phyloP scores from a whole-genome alignment of 2,113 vertebrate genomes.

The Vidua chalybeata region DNA sequence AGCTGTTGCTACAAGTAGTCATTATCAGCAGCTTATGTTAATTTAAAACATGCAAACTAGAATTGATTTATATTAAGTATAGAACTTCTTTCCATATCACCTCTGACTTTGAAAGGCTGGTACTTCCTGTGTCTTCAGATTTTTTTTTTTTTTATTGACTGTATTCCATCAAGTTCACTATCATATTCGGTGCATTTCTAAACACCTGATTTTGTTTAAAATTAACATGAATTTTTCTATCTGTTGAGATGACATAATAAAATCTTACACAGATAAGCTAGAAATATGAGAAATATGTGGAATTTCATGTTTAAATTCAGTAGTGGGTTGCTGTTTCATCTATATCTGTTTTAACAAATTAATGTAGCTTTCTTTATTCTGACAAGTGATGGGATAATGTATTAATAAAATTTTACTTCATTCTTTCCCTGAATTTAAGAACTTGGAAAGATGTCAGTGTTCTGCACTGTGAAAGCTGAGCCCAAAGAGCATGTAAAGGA shows the following conservation, averaged over 20 bases:
- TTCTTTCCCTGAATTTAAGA: conserved; percentile 13
- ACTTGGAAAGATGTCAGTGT: background rate
- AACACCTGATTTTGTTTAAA: background rate
- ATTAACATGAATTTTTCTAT: background rate
- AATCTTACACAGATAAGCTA: background rate
- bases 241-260: background rate
- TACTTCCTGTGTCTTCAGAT: background rate
- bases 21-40: background rate
- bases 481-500: background rate
- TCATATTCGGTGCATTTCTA: background rate
- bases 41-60: background rate
- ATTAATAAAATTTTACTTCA: background rate
- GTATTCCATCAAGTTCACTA: background rate
- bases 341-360: background rate
- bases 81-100: background rate
- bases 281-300: background rate
- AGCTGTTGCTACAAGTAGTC: background rate
- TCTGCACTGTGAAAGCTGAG: background rate
- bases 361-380: background rate
- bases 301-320: background rate
- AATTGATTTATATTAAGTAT: background rate
- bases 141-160: background rate
- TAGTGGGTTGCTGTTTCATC: background rate
- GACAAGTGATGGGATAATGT: background rate
- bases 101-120: background rate